Evolutionary conservation across 2,797 vertebrate genomes (phyloP).

Genomic region (Anguilla marmorata): DNA sequence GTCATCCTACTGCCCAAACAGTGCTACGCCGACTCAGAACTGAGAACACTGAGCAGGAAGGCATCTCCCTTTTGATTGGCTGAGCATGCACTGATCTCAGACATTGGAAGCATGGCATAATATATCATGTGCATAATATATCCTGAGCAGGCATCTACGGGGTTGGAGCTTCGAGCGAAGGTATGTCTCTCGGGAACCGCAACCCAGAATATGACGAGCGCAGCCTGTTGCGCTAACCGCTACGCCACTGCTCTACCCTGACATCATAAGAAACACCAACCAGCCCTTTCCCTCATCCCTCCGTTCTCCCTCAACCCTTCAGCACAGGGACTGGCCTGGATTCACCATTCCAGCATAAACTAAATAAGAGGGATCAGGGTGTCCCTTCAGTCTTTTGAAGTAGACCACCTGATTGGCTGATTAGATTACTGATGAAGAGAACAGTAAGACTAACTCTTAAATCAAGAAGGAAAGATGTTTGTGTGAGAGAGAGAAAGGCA

Average conservation of each 20-base stretch:
- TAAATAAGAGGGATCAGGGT: neutral
- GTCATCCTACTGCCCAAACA: too few species aligned
- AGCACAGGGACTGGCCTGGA: neutral
- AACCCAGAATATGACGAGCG: neutral
- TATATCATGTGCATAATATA: too few species aligned
- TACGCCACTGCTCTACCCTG: neutral
- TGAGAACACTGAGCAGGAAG: neutral
- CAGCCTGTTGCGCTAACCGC: neutral
- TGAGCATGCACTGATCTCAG: neutral
- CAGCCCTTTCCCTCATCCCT: slow-evolving; percentile 23
- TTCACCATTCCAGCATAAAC: slow-evolving; percentile 32
- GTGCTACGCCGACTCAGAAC: neutral
- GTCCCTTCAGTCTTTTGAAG: neutral
- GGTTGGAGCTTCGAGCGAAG: neutral
- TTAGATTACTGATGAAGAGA: neutral
- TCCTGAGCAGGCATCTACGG: neutral
- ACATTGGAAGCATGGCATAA: neutral
- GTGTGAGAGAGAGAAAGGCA: slow-evolving; percentile 2
- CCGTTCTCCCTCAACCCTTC: slow-evolving; percentile 25
- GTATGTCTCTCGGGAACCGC: neutral
- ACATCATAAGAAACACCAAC: slow-evolving; percentile 28
- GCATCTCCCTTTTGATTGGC: neutral
- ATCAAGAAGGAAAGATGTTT: neutral
- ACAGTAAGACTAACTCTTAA: neutral
- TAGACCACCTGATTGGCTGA: neutral